Base-by-base conservation (phyloP, 2,797 vertebrate species). In the Pipistrellus pygmaeus region DNA sequence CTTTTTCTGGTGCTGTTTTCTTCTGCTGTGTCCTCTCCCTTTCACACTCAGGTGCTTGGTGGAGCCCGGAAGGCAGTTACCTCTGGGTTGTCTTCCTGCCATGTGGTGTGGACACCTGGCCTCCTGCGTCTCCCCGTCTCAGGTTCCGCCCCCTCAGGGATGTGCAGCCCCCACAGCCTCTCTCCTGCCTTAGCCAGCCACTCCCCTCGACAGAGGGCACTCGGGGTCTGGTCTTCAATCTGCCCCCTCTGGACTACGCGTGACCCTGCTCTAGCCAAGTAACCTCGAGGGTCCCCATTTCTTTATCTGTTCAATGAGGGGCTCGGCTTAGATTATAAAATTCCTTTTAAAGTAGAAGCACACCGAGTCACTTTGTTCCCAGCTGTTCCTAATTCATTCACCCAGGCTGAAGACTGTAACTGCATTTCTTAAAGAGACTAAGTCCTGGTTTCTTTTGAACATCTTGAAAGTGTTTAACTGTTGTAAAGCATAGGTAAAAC, bases 401-500 rank as follows among this genome's bases (percentile, higher is more conserved):
- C 38, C 35, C 44, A 69, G 15, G 6, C 27, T 82, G 66, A 76
- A n/a, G 85, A 71, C 60, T 73, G 5, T 6, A 83, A 73, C 48
- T 64, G 18, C 68, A 23, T 66, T 93, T 17, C 53, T 84, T 71
- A 69, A 87, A 92, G 66, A 71, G 41, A 73, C 27, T 44, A 66
- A 15, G 72, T 80, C 21, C 35, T 94, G 77, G 84, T 53, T 90
- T 91, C 83, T 95, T 85, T 75, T 75, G 32, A 94, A 66, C 64
- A 68, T 81, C 55, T 73, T 76, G 27, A 76, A 96, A 91, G 2
- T 82, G 20, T 90, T 93, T 53, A 89, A 30, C 53, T 64, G 30
- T 90, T 86, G 27, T 60, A 66, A 95, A 71, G 13, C 46, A 51
- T 14, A 86, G 23, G 68, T 55, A 91, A 89, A 94, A 8, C 44